phyloP scores from a whole-genome alignment of 2,888 invertebrate species.

The Anthoptus insignis region DNA sequence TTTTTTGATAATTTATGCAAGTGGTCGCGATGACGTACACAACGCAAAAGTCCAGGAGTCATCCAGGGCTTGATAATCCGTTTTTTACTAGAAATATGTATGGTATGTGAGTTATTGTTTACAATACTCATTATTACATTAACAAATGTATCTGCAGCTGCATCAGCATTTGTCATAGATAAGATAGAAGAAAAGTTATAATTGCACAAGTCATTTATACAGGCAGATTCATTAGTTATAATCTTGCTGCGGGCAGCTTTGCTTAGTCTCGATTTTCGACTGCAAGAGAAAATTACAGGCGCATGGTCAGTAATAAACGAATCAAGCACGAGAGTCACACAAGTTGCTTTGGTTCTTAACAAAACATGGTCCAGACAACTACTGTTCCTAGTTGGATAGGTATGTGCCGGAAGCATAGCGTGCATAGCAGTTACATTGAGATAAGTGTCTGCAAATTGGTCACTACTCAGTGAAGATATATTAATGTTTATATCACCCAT shows the following conservation, averaged over 20 bases:
- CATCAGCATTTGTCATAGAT: not conserved
- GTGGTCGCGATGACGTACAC: constrained; percentile 17
- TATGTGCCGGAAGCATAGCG: constrained; percentile 20
- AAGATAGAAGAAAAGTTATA: not conserved
- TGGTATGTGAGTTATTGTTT: not conserved
- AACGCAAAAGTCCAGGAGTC: constrained; percentile 31
- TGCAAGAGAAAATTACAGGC: constrained; percentile 7
- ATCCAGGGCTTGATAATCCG: constrained; percentile 40
- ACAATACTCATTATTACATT: constrained; percentile 8
- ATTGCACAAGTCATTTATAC: not conserved
- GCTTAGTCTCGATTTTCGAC: not conserved
- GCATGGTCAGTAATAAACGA: constrained; percentile 20
- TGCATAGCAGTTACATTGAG: constrained; percentile 6
- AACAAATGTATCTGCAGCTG: constrained; percentile 5
- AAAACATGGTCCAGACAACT: constrained; percentile 28
- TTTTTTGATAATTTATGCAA: too few species aligned
- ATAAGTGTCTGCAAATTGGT: constrained; percentile 7
- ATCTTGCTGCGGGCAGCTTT: constrained; percentile 2
- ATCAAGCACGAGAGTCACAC: constrained; percentile 20
- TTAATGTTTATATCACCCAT: constrained; percentile 22
- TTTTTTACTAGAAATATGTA: constrained; percentile 18
- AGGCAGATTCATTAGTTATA: constrained; percentile 14
- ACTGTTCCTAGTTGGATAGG: constrained; percentile 14
- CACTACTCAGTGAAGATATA: not conserved
- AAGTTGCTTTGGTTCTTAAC: constrained; percentile 4